Percentiles rank a stretch among this genome's conserved stretches.
phyloP scores from a whole-genome alignment of 53 echinoderm and acorn worm genomes.

The Crossaster papposus region DNA sequence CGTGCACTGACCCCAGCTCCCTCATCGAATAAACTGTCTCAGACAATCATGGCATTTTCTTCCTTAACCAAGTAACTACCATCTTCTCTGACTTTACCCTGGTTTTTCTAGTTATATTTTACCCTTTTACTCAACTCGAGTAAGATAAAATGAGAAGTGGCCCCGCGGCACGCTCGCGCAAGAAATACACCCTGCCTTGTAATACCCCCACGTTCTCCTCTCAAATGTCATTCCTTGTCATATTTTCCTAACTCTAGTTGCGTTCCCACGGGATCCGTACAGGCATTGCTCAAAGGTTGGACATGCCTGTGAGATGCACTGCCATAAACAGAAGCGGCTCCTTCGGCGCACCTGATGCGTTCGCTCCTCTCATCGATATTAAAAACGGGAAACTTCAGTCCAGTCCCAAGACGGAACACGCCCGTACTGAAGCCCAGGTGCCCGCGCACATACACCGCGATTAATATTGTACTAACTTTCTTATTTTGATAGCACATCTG shows the following conservation, averaged over 20 bases:
- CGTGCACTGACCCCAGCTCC: background rate
- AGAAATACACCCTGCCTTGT: conserved; percentile 23
- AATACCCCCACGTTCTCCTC: conserved; percentile 19
- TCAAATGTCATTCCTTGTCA: conserved; percentile 30
- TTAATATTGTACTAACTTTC: conserved; percentile 10
- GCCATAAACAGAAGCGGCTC: background rate
- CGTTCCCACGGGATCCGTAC: conserved; percentile 17
- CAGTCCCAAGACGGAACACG: background rate
- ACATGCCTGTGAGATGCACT: conserved; percentile 5
- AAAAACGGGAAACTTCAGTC: conserved; percentile 26
- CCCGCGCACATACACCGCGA: background rate
- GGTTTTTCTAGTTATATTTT: background rate
- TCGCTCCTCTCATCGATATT: conserved; percentile 27
- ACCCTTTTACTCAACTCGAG: conserved; percentile 14
- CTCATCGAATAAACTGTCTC: background rate
- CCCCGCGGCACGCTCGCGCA: background rate
- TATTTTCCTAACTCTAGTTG: conserved; percentile 58
- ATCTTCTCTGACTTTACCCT: background rate
- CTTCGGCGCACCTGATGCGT: background rate
- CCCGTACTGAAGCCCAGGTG: conserved; percentile 11
- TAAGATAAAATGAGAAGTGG: conserved; percentile 21
- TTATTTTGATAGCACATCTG: conserved; percentile 46
- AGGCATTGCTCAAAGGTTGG: conserved; percentile 17
- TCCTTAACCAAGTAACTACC: background rate
- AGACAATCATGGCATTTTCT: background rate